phyloP scores from a whole-genome alignment of 1,140 invertebrate genomes.

The Bombus consobrinus region DNA sequence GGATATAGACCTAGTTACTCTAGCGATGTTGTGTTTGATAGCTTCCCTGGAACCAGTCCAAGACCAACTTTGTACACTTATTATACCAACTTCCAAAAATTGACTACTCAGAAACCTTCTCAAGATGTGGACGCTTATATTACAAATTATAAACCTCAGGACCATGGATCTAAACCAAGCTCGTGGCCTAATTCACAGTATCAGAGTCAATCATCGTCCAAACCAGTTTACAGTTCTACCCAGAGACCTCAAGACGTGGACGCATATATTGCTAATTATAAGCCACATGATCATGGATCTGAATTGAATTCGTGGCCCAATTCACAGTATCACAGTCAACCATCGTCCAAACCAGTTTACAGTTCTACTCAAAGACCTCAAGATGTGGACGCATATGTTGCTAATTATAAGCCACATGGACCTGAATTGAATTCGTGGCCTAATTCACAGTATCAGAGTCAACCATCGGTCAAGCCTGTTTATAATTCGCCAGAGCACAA shows the following conservation, averaged over 20 bases:
- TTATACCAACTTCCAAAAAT: slow-evolving; percentile 52
- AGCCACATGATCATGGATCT: fast-evolving
- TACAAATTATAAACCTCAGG: slow-evolving; percentile 18
- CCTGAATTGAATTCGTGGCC: too few relatives aligned
- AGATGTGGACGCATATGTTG: too few relatives aligned
- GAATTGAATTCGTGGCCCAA: fast-evolving
- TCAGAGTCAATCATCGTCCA: background rate
- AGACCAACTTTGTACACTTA: slow-evolving; percentile 64
- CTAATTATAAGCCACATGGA: too few relatives aligned
- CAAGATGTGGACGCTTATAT: slow-evolving; percentile 32
- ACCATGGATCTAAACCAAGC: background rate
- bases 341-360: background rate
- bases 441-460: background rate
- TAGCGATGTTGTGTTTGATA: slow-evolving; percentile 68
- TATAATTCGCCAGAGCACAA: background rate
- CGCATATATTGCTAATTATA: too few relatives aligned
- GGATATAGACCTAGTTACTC: slow-evolving; percentile 64
- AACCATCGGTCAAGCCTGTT: background rate
- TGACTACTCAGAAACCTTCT: slow-evolving; percentile 19
- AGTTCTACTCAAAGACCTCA: background rate
- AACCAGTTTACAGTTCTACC: slow-evolving; percentile 10
- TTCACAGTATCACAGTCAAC: background rate
- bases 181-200: background rate
- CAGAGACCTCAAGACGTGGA: slow-evolving; percentile 9
- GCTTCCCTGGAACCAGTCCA: slow-evolving; percentile 33